These are phyloP conservation scores for Drosophila anomelani DNA, from an alignment of 2,888 invertebrate genomes.

Conservation along the genomic window DNA sequence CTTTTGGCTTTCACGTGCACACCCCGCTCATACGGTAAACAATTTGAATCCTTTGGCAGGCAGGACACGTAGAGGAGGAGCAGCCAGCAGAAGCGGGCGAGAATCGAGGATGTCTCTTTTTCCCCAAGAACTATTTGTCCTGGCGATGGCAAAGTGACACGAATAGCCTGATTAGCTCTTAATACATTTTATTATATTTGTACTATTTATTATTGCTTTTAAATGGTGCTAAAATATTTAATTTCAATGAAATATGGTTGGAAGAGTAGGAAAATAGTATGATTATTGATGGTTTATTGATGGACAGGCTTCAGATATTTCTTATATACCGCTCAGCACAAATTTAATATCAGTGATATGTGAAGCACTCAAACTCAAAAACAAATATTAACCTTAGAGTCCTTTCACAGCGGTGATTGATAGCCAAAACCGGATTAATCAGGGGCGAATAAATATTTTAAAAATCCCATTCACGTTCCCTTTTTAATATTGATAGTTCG, in stretches of 20 bases:
- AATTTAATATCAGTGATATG: neutral
- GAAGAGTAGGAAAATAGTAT: neutral
- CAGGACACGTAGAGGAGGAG: slow-evolving; percentile 68
- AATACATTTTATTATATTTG: neutral
- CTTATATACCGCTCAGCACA: neutral
- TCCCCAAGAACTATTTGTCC: slow-evolving; percentile 5
- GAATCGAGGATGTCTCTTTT: slow-evolving; percentile 66
- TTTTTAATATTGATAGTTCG: slow-evolving; percentile 38
- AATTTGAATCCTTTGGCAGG: slow-evolving; percentile 78
- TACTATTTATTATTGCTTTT: neutral
- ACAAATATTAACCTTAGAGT: slow-evolving; percentile 11
- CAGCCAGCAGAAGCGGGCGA: slow-evolving; percentile 34
- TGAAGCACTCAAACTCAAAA: slow-evolving; percentile 1
- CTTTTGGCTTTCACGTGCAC: slow-evolving; percentile 76
- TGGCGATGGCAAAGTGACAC: slow-evolving; percentile 37
- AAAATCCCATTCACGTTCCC: slow-evolving; percentile 36
- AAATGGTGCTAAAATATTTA: too few species aligned
- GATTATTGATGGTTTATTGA: neutral
- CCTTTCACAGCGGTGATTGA: slow-evolving; percentile 19
- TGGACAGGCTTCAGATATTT: neutral
- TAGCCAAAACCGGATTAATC: slow-evolving; percentile 28
- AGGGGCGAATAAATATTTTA: slow-evolving; percentile 43
- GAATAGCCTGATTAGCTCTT: slow-evolving; percentile 6
- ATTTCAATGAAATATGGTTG: too few species aligned
- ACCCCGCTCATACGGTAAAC: slow-evolving; percentile 75